A percentile compares a stretch with the other conserved stretches of the same genome.
Evolutionary conservation across 2,888 invertebrate species (phyloP).

Genomic region (Pristionchus maxplancki): DNA sequence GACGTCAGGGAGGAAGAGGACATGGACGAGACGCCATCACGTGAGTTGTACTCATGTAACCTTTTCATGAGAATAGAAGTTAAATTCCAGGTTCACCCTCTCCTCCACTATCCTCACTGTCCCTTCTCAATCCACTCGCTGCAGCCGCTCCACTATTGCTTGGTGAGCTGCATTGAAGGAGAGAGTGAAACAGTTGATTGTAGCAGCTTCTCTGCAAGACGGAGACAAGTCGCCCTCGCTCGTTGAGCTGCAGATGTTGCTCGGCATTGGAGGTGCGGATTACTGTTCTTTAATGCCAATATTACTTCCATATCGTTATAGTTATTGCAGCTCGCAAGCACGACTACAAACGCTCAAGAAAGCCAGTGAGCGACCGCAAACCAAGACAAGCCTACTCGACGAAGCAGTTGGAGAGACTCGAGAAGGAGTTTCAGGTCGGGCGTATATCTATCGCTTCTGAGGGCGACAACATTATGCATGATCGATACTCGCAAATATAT

Average conservation of each 20-base stretch:
- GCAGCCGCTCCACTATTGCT: slow-evolving; percentile 3
- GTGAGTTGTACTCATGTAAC: neutral
- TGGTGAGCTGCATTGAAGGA: neutral
- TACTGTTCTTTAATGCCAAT: too few species aligned
- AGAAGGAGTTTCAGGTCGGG: slow-evolving; percentile 94
- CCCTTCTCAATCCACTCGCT: neutral
- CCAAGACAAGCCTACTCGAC: slow-evolving; percentile 97
- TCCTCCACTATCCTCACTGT: neutral
- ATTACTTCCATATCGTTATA: too few species aligned
- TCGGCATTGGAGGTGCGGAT: slow-evolving; percentile 70
- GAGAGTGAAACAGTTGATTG: too few species aligned
- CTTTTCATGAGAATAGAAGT: neutral
- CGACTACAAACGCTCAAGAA: slow-evolving; percentile 87
- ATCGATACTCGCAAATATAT: too few species aligned
- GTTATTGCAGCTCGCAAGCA: slow-evolving; percentile 84
- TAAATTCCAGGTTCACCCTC: slow-evolving; percentile 21
- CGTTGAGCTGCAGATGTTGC: slow-evolving; percentile 75
- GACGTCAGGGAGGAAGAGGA: neutral
- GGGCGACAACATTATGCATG: too few species aligned
- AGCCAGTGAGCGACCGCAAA: slow-evolving; percentile 92
- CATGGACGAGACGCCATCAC: neutral
- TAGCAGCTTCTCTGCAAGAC: slow-evolving; percentile 16
- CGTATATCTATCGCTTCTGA: too few species aligned
- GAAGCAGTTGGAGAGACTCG: slow-evolving; percentile 91
- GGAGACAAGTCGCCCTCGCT: slow-evolving; percentile 65